Evolutionary conservation across 2,888 invertebrate species (phyloP), one percentile per base, ranked within the genome.

Genomic region (Pharmacophagus antenor): DNA sequence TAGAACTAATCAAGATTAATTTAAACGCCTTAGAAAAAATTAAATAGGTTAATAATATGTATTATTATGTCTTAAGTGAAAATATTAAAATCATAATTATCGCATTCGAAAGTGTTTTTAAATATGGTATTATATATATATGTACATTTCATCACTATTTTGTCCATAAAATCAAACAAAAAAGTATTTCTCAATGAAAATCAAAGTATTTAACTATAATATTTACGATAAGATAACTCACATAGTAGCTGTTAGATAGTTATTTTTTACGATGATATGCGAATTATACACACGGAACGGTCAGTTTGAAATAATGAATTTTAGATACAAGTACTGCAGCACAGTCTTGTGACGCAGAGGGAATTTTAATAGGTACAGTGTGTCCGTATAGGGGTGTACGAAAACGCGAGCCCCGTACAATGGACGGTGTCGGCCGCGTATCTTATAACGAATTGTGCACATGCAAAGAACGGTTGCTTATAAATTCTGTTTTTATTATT

Each of bases 371-470:
- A n/a, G n/a, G n/a, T n/a, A 25, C 46, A 22, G 15, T 47, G 22
- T 48, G 48, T 50, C 54, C 59, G 17, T 17, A 49, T 44, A 54
- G 27, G 15, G 46, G 4, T 49, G 48, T 17, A 21, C 22, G n/a
- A 25, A 51, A 55, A 46, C 54, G 54, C 44, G 44, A 6, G 44
- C 44, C 18, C 48, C 17, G 44, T 46, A 17, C 10, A 37, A 50
- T 31, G 54, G 49, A 23, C 37, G 53, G 46, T 21, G 48, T 20
- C 54, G 15, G 4, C 6, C 20, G 54, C 17, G 56, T 51, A 47
- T 50, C 46, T 56, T 44, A 51, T 22, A 21, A 59, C 60, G 10
- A 60, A 60, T 55, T 56, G 27, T 27, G 27, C 8, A n/a, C n/a
- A n/a, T n/a, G n/a, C n/a, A n/a, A n/a, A n/a, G n/a, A n/a, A n/a